Conservation (phyloP, 2,797 vertebrate species). For the Gouania willdenowi region DNA sequence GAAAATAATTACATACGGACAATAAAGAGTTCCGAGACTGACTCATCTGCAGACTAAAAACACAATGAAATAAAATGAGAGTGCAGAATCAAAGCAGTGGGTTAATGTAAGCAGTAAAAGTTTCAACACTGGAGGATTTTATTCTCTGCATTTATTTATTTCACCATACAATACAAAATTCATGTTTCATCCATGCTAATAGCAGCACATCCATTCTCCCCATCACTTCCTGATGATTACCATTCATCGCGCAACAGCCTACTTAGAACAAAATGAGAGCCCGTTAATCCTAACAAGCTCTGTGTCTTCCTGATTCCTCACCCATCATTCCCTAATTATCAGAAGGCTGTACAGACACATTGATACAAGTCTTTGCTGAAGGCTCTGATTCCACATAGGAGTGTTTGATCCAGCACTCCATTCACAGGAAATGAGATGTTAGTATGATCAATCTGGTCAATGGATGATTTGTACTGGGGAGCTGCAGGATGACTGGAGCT, state of each 20-base stretch:
- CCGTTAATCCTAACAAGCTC: conserved; percentile 33
- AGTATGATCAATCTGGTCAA: conserved; percentile 47
- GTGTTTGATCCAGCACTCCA: conserved; percentile 31
- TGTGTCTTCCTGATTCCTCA: conserved; percentile 20
- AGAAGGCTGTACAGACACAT: conserved; percentile 14
- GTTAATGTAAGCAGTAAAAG: no score
- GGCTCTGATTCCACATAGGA: conserved; percentile 7
- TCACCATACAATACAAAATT: conserved; percentile 12
- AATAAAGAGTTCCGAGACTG: no score
- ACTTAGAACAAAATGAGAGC: conserved; percentile 23
- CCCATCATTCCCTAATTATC: conserved; percentile 39
- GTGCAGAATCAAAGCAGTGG: no score
- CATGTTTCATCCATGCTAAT: conserved; percentile 13
- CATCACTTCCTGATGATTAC: conserved; percentile 7
- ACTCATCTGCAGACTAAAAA: no score
- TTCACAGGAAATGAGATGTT: conserved; percentile 52
- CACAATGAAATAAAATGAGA: no score
- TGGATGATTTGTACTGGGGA: conserved; percentile 55
- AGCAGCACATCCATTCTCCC: not conserved
- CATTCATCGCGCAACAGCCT: conserved; percentile 23
- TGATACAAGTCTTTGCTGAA: not conserved
- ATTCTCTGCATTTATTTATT: no score
- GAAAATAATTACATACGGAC: no score
- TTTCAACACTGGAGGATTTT: no score
- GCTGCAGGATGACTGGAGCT: conserved; percentile 28